These are phyloP conservation scores for Borostomias antarcticus DNA, from an alignment of 2,797 vertebrate species.

Conservation along the genomic window DNA sequence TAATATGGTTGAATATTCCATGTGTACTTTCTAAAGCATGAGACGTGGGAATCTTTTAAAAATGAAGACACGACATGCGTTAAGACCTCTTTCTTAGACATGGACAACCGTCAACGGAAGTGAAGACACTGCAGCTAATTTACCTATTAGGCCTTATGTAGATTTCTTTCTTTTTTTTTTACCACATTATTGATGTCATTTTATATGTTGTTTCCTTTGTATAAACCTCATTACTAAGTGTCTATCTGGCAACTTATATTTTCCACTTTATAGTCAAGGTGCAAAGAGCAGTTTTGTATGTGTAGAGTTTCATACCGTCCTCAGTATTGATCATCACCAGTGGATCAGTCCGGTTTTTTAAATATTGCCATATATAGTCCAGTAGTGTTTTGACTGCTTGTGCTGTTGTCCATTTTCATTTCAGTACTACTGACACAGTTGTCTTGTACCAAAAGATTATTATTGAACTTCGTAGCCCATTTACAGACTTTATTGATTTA, in stretches of 20 bases:
- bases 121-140: constrained; percentile 16
- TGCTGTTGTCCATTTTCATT: constrained; percentile 44
- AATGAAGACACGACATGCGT: background rate
- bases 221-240: constrained; percentile 56
- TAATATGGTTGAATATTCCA: constrained; percentile 5
- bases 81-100: background rate
- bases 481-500: constrained; percentile 49
- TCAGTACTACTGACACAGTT: constrained; percentile 37
- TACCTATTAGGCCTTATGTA: constrained; percentile 24
- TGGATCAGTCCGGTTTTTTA: constrained; percentile 46
- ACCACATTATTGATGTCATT: constrained; percentile 33
- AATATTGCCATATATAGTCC: constrained; percentile 31
- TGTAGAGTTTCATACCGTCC: constrained; percentile 44
- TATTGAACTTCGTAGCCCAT: constrained; percentile 48
- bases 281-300: constrained; percentile 57
- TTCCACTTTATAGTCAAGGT: constrained; percentile 41
- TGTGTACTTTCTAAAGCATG: constrained; percentile 13
- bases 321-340: constrained; percentile 42
- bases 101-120: constrained; percentile 8
- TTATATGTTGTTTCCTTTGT: constrained; percentile 48
- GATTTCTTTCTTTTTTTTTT: too few relatives aligned
- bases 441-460: constrained; percentile 51
- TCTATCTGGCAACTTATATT: constrained; percentile 38
- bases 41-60: constrained; percentile 10
- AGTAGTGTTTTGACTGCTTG: constrained; percentile 33